These are phyloP conservation scores for Augochlora pura DNA, from an alignment of 1,140 invertebrate genomes.

Conservation along the genomic window DNA sequence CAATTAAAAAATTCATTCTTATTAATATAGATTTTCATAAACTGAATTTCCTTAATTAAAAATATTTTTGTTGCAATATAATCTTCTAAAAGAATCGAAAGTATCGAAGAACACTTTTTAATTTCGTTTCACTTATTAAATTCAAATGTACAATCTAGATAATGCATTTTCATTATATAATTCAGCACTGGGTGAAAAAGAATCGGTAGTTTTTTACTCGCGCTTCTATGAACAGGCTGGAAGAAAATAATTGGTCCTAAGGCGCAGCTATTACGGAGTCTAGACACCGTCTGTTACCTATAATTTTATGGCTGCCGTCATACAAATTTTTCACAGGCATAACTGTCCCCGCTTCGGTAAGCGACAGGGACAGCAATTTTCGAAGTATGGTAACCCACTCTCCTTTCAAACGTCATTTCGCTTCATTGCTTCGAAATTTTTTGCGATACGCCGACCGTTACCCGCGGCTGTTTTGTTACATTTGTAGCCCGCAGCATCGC, in stretches of 20 bases:
- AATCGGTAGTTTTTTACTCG: too few relatives aligned
- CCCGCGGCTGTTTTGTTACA: conserved; percentile 6
- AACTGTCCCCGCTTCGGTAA: not conserved
- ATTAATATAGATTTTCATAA: too few relatives aligned
- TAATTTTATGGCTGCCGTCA: not conserved
- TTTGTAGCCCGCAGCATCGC: not conserved
- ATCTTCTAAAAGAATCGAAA: too few relatives aligned
- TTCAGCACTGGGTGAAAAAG: too few relatives aligned
- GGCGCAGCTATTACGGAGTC: not conserved
- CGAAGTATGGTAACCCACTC: not conserved
- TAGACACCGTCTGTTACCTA: not conserved
- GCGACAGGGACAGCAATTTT: not conserved
- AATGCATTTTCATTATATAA: too few relatives aligned
- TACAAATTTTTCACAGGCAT: not conserved
- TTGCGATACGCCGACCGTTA: not conserved
- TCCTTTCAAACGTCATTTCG: conserved; percentile 34
- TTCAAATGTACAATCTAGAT: too few relatives aligned
- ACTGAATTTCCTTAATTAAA: too few relatives aligned
- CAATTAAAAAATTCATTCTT: too few relatives aligned
- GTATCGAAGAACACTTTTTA: too few relatives aligned
- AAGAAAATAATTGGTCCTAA: not conserved
- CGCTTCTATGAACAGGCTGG: too few relatives aligned
- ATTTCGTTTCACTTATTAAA: too few relatives aligned
- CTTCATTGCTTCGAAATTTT: not conserved
- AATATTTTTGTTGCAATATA: too few relatives aligned